phyloP scores from a whole-genome alignment of 2,113 vertebrate species.

The Semnopithecus entellus region DNA sequence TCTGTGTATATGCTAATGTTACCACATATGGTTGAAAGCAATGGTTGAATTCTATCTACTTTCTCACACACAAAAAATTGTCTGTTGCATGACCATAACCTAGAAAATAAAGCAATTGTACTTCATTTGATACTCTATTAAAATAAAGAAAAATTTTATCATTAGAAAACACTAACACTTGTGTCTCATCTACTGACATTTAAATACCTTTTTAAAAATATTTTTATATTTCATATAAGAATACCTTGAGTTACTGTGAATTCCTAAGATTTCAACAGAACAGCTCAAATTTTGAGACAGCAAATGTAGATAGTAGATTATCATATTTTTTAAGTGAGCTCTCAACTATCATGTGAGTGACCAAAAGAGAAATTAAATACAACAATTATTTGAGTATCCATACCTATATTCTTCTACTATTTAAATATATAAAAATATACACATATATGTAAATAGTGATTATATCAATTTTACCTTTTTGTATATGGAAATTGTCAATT shows the following conservation, averaged over 20 bases:
- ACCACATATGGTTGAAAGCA: background rate
- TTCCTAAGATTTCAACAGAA: background rate
- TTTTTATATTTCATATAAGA: background rate
- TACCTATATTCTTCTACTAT: background rate
- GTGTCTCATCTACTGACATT: background rate
- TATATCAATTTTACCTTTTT: background rate
- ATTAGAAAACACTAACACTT: background rate
- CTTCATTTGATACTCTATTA: background rate
- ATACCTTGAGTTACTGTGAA: background rate
- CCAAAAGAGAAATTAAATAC: background rate
- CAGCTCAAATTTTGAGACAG: background rate
- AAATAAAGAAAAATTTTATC: background rate
- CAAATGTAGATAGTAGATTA: background rate
- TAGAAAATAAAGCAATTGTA: background rate
- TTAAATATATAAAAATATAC: background rate
- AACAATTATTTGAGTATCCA: background rate
- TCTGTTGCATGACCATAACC: background rate
- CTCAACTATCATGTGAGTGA: background rate
- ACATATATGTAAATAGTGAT: background rate
- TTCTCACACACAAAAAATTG: background rate
- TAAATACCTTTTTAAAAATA: background rate
- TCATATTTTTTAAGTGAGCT: background rate
- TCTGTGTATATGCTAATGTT: background rate
- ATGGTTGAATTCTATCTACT: background rate
- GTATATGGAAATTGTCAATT: background rate